These are phyloP conservation scores for Drosophila dives DNA, from an alignment of 2,888 invertebrate species.

Conservation along the genomic window DNA sequence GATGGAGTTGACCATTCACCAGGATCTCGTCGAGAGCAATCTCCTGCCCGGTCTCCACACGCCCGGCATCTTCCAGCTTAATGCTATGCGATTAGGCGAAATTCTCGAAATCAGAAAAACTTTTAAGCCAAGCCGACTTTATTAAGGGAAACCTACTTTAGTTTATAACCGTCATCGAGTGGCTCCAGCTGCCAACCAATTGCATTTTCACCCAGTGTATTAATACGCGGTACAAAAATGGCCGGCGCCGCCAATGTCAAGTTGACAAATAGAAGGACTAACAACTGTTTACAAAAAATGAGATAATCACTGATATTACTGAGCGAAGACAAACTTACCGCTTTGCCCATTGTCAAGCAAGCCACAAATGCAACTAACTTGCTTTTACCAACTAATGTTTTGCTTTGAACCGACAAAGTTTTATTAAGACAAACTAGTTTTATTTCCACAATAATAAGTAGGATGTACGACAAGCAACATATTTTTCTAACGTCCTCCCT, in stretches of 20 bases:
- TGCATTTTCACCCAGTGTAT: background rate
- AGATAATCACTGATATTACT: background rate
- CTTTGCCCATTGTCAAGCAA: constrained; percentile 2
- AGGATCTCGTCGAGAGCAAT: constrained; percentile 36
- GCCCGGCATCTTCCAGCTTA: background rate
- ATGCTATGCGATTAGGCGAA: constrained; percentile 13
- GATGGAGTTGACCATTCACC: constrained; percentile 39
- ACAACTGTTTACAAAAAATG: constrained; percentile 20
- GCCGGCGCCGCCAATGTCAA: constrained; percentile 14
- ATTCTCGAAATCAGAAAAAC: background rate
- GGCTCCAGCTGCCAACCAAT: constrained; percentile 40
- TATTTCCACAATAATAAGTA: too few relatives aligned
- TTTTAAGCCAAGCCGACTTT: background rate
- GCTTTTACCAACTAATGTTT: background rate
- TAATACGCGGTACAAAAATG: constrained; percentile 38
- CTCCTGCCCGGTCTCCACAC: constrained; percentile 46
- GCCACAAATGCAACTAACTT: constrained; percentile 17
- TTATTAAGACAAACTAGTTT: constrained; percentile 6
- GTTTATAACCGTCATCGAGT: constrained; percentile 22
- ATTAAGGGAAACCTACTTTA: constrained; percentile 32
- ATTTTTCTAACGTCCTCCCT: too few relatives aligned
- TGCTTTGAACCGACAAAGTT: background rate
- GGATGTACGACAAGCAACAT: too few relatives aligned
- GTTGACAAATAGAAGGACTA: constrained; percentile 23
- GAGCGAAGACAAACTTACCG: constrained; percentile 15